Conservation (phyloP, 2,113 vertebrate species). For the Coptodon bakossiorum region DNA sequence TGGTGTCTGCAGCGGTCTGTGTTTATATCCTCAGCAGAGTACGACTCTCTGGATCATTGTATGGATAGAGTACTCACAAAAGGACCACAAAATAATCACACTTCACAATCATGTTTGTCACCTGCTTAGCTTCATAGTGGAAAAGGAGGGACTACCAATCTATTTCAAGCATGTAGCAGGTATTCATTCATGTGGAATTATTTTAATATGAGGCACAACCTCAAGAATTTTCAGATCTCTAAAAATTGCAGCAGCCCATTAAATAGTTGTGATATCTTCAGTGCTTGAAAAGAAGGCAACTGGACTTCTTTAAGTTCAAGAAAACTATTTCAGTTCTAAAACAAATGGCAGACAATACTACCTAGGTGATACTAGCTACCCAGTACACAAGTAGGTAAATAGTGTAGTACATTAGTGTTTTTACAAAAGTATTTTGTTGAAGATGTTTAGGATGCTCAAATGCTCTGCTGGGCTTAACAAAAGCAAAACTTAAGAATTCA, state of each 20-base stretch:
- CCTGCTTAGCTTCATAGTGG: neutral
- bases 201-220: neutral
- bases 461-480: neutral
- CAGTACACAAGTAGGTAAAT: accelerated
- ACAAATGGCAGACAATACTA: neutral
- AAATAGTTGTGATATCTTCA: neutral
- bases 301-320: neutral
- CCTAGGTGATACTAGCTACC: neutral
- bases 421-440: neutral
- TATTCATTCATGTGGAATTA: neutral
- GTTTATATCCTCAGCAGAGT: neutral
- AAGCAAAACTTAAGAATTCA: neutral
- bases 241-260: neutral
- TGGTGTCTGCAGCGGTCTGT: neutral
- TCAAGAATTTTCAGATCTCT: accelerated
- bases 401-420: accelerated
- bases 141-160: neutral
- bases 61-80: neutral
- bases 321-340: neutral
- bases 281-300: neutral
- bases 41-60: neutral
- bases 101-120: neutral
- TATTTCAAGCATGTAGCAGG: neutral
- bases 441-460: neutral
- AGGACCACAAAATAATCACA: neutral